Evolutionary conservation across 2,113 vertebrate genomes (phyloP).

Genomic region (Dasyornis broadbenti): DNA sequence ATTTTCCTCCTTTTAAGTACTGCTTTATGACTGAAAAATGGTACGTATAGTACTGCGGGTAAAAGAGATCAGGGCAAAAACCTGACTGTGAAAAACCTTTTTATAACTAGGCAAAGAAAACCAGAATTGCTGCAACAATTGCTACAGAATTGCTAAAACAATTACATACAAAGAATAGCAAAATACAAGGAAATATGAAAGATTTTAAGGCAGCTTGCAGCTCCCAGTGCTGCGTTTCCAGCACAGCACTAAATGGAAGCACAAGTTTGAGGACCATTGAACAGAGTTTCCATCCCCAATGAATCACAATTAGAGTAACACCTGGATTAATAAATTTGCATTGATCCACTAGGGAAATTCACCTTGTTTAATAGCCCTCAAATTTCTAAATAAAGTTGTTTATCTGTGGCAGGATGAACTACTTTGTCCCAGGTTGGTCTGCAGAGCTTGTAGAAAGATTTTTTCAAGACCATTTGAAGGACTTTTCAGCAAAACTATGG

Average conservation of each 20-base stretch:
- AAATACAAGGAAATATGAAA: background rate
- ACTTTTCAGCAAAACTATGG: background rate
- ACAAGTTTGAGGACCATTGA: conserved; percentile 58
- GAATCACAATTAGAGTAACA: conserved; percentile 66
- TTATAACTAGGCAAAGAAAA: background rate
- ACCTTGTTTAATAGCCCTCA: conserved; percentile 60
- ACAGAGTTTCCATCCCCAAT: conserved; percentile 47
- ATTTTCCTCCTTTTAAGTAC: background rate
- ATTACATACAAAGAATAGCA: background rate
- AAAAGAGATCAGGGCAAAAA: background rate
- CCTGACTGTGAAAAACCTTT: background rate
- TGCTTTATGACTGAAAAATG: background rate
- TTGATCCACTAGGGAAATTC: conserved; percentile 60
- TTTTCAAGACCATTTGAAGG: conserved; percentile 59
- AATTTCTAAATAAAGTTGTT: conserved; percentile 65
- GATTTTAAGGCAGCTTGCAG: background rate
- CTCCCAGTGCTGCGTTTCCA: background rate
- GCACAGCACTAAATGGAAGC: background rate
- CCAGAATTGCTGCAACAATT: background rate
- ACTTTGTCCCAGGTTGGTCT: conserved; percentile 15
- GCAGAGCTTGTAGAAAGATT: background rate
- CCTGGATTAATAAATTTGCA: conserved; percentile 66
- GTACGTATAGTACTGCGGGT: background rate
- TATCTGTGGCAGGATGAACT: conserved; percentile 54
- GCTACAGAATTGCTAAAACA: background rate